These are phyloP conservation scores for Mustela nigripes DNA, from an alignment of 2,113 vertebrate species.

Conservation along the genomic window DNA sequence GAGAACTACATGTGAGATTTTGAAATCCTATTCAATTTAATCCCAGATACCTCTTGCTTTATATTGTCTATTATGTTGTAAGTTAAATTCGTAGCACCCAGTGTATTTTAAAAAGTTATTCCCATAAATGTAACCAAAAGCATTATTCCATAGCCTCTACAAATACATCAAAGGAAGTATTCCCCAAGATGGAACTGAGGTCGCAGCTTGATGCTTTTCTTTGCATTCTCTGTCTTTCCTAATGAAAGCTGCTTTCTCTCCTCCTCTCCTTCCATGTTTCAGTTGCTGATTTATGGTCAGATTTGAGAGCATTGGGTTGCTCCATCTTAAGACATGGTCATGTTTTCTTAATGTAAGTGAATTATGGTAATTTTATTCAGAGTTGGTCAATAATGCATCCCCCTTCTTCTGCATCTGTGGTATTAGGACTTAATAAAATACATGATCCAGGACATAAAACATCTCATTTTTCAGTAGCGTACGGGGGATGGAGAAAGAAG, in stretches of 20 bases:
- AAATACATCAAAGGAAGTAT: not conserved
- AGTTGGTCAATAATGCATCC: not conserved
- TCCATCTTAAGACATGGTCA: not conserved
- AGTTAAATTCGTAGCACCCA: not conserved
- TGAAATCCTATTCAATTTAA: constrained; percentile 25
- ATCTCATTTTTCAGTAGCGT: constrained; percentile 29
- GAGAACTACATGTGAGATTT: not conserved
- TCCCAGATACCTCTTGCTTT: not conserved
- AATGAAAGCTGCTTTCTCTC: not conserved
- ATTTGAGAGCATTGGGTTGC: not conserved
- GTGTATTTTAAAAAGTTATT: not conserved
- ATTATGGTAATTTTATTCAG: constrained; percentile 10
- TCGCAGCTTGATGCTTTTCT: not conserved
- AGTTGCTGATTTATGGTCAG: not conserved
- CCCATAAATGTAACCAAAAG: not conserved
- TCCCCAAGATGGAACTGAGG: not conserved
- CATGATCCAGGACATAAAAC: constrained; percentile 34
- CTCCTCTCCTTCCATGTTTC: not conserved
- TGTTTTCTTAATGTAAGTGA: constrained; percentile 56
- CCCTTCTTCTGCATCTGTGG: not conserved
- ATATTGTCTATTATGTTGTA: constrained; percentile 6
- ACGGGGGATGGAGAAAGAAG: not conserved
- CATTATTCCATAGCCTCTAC: not conserved
- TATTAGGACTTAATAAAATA: constrained; percentile 46
- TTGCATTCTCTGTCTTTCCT: not conserved